Conservation (phyloP, 2,797 vertebrate species). For the Luscinia megarhynchos region DNA sequence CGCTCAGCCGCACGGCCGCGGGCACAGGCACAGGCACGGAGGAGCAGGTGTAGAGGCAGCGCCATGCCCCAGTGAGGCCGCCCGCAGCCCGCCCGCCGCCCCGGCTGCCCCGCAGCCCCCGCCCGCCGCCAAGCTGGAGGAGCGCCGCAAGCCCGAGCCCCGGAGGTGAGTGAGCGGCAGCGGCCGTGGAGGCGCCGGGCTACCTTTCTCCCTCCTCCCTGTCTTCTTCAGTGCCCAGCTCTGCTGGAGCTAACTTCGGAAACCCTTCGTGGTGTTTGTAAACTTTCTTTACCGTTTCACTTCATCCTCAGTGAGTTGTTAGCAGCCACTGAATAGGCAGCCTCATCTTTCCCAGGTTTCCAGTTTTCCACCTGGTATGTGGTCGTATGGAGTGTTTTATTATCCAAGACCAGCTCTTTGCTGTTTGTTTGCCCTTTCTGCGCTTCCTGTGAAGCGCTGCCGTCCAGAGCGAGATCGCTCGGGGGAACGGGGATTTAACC, state of each 20-base stretch:
- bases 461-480: neutral
- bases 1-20: neutral
- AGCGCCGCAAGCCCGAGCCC: slow-evolving; percentile 72
- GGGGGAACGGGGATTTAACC: neutral
- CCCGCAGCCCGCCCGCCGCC: neutral
- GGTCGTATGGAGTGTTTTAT: neutral
- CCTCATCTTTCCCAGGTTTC: neutral
- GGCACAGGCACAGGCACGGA: neutral
- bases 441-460: neutral
- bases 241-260: neutral
- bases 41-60: neutral
- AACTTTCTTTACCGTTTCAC: neutral
- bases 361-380: neutral
- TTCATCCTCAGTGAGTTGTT: neutral
- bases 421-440: neutral
- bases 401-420: neutral
- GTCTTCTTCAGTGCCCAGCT: neutral
- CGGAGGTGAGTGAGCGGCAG: slow-evolving; percentile 11
- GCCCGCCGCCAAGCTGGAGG: slow-evolving; percentile 70
- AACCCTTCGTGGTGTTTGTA: neutral
- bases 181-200: neutral
- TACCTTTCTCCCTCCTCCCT: fast-evolving
- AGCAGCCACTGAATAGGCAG: neutral
- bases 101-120: slow-evolving; percentile 5
- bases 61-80: neutral